Evolutionary conservation across 1,140 invertebrate genomes (phyloP), one percentile per base, ranked within the genome.

Genomic region (Meloidogyne exigua): DNA sequence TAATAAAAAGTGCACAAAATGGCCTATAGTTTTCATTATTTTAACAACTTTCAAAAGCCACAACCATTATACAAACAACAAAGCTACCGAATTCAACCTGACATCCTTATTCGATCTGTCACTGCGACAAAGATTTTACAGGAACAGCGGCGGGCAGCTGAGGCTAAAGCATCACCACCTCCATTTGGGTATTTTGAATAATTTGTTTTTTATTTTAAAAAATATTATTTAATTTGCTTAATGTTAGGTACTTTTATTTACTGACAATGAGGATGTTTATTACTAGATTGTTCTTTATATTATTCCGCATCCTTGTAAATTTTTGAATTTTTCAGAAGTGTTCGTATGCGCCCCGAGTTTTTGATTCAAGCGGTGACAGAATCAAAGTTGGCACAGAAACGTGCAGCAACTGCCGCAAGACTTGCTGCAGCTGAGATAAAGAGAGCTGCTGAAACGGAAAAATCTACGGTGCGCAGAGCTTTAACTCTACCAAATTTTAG

Each of bases 341-440:
- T 57, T 42, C 69, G 69, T 26, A 71, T 71, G 69, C 36, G 62
- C 23, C 69, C 69, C 15, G 23, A 71, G 39, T n/a, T 71, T 44
- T 32, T 71, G 18, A 71, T 71, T 62, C 69, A 44, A 39, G 69
- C 44, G 69, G 69, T 62, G 12, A 71, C 69, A 26, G 26, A 57
- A 25, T 57, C 44, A 44, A 71, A 71, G 49, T 26, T 71, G 7
- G 69, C 69, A 18, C 69, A 44, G 9, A 71, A 71, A n/a, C 69
- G 62, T 18, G 69, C 69, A 18, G 49, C 18, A 1, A 21, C 49
- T n/a, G 32, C 39, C 26, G 69, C 69, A 18, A 71, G 39, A 71
- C 62, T 18, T 71, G 42, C 57, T 11, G 68, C 68, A n/a, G 32
- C 68, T 26, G 69, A 71, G 10, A 18, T 26, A 28, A 42, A 71